Conservation (phyloP, 1,140 invertebrate genomes). For the Ceratitis capitata region DNA sequence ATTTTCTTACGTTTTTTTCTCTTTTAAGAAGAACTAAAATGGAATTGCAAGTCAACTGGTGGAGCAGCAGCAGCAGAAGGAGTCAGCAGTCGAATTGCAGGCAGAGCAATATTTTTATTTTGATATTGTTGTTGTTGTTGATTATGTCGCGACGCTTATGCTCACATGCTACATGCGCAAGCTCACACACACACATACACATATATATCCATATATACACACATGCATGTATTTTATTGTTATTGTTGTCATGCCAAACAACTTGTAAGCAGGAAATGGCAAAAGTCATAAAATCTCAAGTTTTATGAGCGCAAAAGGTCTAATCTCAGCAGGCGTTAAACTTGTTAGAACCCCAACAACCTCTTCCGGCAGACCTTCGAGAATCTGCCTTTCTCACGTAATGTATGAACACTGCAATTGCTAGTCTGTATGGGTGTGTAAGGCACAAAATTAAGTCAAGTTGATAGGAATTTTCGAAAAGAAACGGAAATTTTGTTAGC, state of each 20-base stretch:
- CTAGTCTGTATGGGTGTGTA: too few species aligned
- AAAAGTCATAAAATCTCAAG: constrained; percentile 32
- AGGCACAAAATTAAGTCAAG: too few species aligned
- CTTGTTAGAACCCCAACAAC: background rate
- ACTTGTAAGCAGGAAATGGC: background rate
- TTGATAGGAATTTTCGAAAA: too few species aligned
- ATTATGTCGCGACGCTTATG: background rate
- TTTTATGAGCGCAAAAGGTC: constrained; percentile 21
- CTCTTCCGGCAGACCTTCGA: background rate
- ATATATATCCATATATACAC: background rate
- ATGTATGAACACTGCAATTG: too few species aligned
- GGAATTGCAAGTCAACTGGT: background rate
- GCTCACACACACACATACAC: background rate
- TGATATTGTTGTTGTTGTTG: background rate
- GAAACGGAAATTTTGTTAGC: too few species aligned
- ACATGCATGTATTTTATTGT: background rate
- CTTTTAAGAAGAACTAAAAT: background rate
- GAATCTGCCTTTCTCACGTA: too few species aligned
- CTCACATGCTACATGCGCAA: background rate
- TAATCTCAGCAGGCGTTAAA: constrained; percentile 26
- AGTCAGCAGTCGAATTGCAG: background rate
- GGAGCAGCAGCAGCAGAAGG: background rate
- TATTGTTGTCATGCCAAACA: background rate
- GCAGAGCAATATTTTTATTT: background rate
- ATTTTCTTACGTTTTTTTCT: too few species aligned